These are phyloP conservation scores for Microplitis mediator DNA, from an alignment of 1,140 invertebrate species.

Conservation along the genomic window DNA sequence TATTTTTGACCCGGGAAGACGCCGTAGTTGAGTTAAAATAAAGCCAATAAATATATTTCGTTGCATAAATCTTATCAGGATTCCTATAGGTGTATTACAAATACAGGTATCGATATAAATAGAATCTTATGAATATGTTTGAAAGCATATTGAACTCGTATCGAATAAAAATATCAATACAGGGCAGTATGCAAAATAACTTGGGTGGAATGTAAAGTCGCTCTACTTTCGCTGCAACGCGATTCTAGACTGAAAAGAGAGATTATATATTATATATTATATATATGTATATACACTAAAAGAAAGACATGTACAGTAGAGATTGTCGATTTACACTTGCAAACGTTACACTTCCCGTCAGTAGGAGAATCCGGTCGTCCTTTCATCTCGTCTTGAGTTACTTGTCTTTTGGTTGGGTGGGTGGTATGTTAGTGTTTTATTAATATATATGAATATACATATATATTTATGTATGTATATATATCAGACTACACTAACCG, in stretches of 20 bases:
- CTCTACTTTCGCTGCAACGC: conserved; percentile 11
- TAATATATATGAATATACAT: not conserved
- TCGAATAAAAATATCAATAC: not conserved
- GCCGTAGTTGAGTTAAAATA: not conserved
- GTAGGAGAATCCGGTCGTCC: conserved; percentile 14
- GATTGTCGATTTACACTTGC: not conserved
- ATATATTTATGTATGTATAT: not conserved
- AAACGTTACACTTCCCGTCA: conserved; percentile 15
- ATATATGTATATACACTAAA: not conserved
- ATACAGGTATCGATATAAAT: not conserved
- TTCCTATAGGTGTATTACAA: not conserved
- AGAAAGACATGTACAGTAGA: not conserved
- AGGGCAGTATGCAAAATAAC: not conserved
- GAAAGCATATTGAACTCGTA: conserved; percentile 4
- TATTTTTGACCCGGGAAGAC: no score
- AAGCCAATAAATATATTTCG: not conserved
- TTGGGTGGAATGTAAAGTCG: not conserved
- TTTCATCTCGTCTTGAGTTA: conserved; percentile 15
- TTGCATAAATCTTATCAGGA: not conserved
- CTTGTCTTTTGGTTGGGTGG: not conserved
- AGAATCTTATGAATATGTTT: not conserved
- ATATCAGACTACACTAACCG: not conserved
- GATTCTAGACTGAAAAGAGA: not conserved
- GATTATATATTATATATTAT: not conserved
- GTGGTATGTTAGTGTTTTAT: not conserved